Percentiles rank a stretch among this genome's conserved stretches.
Evolutionary conservation across 2,113 vertebrate species (phyloP).

Genomic region (Apodemus sylvaticus): DNA sequence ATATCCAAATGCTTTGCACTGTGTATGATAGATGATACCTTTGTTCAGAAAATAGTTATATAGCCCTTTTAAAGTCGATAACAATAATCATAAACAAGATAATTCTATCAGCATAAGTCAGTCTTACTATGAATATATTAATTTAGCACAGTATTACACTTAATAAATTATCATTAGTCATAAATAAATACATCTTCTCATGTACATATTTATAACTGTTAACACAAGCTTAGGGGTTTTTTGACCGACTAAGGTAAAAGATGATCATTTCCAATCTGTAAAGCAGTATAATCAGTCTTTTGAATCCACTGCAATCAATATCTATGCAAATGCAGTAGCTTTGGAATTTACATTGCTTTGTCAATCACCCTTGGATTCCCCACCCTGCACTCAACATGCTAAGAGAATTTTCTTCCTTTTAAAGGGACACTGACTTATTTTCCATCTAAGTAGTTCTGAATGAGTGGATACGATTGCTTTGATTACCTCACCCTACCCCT

Average conservation of each 20-base stretch:
- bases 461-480: neutral
- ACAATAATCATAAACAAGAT: constrained; percentile 66
- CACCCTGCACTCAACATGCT: constrained; percentile 35
- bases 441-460: neutral
- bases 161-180: constrained; percentile 72
- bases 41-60: constrained; percentile 64
- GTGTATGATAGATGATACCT: neutral
- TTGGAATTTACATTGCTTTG: constrained; percentile 67
- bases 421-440: constrained; percentile 28
- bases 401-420: constrained; percentile 55
- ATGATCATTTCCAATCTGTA: constrained; percentile 62
- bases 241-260: constrained; percentile 59
- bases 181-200: constrained; percentile 62
- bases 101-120: constrained; percentile 55
- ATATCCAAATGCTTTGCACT: constrained; percentile 33
- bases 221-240: constrained; percentile 33
- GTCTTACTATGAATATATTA: constrained; percentile 58
- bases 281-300: constrained; percentile 63
- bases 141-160: constrained; percentile 65
- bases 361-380: constrained; percentile 45
- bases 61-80: constrained; percentile 65
- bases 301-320: constrained; percentile 73
- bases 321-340: constrained; percentile 64
- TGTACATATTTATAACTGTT: constrained; percentile 64
- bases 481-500: neutral